Percentiles rank a stretch among this genome's conserved stretches.
These are phyloP conservation scores for Drosophila pegasa DNA, from an alignment of 2,888 invertebrate genomes.

Conservation along the genomic window DNA sequence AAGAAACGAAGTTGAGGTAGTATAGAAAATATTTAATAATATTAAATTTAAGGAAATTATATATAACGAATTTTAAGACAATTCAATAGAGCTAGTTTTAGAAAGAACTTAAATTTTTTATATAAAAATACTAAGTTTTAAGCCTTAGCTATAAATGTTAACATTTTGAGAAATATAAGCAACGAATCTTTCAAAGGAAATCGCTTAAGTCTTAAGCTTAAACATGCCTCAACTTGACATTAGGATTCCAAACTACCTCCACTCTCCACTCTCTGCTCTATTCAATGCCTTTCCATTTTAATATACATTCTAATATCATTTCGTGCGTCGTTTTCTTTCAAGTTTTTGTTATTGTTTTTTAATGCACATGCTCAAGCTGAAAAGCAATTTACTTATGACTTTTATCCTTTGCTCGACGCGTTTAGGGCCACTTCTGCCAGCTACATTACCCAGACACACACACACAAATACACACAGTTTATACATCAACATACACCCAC, in stretches of 20 bases:
- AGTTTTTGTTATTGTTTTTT: conserved; percentile 43
- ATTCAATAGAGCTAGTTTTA: too few relatives aligned
- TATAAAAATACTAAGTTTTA: too few relatives aligned
- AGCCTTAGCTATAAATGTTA: too few relatives aligned
- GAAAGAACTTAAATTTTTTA: too few relatives aligned
- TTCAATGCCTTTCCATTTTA: not conserved
- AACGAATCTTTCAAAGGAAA: too few relatives aligned
- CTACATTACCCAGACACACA: conserved; percentile 63
- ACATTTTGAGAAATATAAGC: too few relatives aligned
- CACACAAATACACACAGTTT: conserved; percentile 43
- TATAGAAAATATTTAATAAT: too few relatives aligned
- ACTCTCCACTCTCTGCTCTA: not conserved
- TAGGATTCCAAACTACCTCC: not conserved
- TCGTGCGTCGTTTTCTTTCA: not conserved
- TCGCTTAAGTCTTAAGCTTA: too few relatives aligned
- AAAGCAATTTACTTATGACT: conserved; percentile 74
- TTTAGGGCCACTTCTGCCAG: conserved; percentile 51
- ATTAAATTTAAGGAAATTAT: too few relatives aligned
- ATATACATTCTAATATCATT: conserved; percentile 8
- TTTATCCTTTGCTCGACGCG: conserved; percentile 60
- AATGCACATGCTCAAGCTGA: conserved; percentile 50
- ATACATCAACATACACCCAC: conserved; percentile 11
- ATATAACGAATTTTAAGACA: too few relatives aligned
- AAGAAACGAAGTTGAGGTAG: too few relatives aligned
- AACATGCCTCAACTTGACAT: not conserved